Evolutionary conservation across 1,140 invertebrate genomes (phyloP).

Genomic region (Rhagoletis pomonella): DNA sequence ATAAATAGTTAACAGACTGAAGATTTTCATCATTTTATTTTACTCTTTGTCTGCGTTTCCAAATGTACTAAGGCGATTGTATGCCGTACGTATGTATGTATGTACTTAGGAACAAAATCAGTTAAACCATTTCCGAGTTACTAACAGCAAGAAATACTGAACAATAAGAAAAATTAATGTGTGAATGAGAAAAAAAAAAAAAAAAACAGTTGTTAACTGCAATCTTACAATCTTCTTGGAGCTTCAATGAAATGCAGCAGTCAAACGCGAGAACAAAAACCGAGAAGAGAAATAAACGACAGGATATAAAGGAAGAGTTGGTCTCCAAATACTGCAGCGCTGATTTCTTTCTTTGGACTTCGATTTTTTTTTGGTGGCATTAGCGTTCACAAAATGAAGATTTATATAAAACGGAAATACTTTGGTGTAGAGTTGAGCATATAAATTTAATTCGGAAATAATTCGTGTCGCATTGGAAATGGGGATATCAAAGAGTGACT

Average conservation of each 20-base stretch:
- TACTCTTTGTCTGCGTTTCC: not conserved
- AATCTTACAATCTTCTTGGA: not conserved
- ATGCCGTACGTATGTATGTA: not conserved
- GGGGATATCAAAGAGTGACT: no score
- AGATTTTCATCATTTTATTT: conserved; percentile 16
- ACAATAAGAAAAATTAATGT: conserved; percentile 23
- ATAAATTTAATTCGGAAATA: conserved; percentile 46
- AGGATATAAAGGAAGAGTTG: not conserved
- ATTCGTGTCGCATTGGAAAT: not conserved
- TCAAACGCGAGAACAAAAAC: not conserved
- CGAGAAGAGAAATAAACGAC: not conserved
- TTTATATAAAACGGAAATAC: conserved; percentile 48
- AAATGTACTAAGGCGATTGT: not conserved
- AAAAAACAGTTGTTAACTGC: conserved; percentile 15
- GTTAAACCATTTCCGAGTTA: conserved; percentile 32
- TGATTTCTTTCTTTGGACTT: not conserved
- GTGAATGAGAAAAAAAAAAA: not conserved
- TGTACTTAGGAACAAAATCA: not conserved
- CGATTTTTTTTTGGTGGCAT: conserved; percentile 5
- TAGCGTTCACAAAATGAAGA: conserved; percentile 31
- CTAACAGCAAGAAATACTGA: not conserved
- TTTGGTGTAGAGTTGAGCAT: conserved; percentile 39
- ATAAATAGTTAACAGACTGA: not conserved
- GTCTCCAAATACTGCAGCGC: not conserved
- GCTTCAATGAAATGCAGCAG: not conserved